A percentile compares a stretch with the other conserved stretches of the same genome.
Evolutionary conservation across 2,797 vertebrate species (phyloP).

Genomic region (Squalus acanthias): DNA sequence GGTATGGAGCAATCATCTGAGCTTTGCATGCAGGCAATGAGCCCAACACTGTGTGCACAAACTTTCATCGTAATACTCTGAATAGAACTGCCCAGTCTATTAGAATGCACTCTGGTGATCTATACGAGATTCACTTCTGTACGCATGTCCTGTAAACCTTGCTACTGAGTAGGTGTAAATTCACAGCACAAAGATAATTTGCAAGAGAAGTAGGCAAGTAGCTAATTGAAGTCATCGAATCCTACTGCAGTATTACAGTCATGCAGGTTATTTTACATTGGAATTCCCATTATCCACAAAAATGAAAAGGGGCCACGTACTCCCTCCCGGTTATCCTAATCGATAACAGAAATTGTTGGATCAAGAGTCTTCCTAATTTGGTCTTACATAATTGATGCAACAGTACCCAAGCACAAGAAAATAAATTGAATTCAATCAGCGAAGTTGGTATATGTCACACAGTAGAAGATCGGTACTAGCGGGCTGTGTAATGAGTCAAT

Average conservation of each 20-base stretch:
- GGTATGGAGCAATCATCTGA: neutral
- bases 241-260: too few species aligned
- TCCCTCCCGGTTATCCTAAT: neutral
- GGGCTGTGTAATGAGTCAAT: too few species aligned
- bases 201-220: neutral
- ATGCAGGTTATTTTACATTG: neutral
- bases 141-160: neutral
- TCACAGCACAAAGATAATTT: neutral
- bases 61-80: neutral
- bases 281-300: neutral
- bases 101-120: neutral
- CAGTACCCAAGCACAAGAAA: too few species aligned
- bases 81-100: neutral
- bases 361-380: neutral
- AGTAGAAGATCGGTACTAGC: too few species aligned
- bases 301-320: neutral
- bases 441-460: too few species aligned
- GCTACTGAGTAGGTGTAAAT: neutral
- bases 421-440: too few species aligned
- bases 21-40: neutral
- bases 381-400: too few species aligned
- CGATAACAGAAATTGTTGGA: neutral
- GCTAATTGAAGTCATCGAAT: neutral
- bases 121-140: neutral
- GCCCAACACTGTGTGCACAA: neutral